Evolutionary conservation across 1,140 invertebrate species (phyloP).

Genomic region (Acromyrmex heyeri): DNA sequence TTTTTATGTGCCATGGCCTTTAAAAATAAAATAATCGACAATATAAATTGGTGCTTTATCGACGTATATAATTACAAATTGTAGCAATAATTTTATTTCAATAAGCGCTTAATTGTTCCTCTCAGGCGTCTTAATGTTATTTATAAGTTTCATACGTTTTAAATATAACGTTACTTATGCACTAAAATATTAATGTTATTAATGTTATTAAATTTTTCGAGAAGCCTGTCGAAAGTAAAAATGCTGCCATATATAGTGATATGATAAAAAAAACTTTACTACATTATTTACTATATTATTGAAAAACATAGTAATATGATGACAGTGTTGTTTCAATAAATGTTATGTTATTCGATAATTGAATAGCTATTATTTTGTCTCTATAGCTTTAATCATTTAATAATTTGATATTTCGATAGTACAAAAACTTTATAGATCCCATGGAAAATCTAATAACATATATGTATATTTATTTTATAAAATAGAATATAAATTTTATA

Average conservation of each 20-base stretch:
- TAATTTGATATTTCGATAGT: not conserved
- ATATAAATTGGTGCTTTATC: slow-evolving; percentile 25
- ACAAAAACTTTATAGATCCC: not conserved
- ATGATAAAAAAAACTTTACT: slow-evolving; percentile 69
- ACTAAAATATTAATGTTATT: not conserved
- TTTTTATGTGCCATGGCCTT: too few species aligned
- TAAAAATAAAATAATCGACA: slow-evolving; percentile 2
- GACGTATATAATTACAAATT: not conserved
- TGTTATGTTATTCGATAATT: slow-evolving; percentile 46
- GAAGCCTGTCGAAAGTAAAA: slow-evolving; percentile 54
- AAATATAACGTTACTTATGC: slow-evolving; percentile 4
- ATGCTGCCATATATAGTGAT: slow-evolving; percentile 78
- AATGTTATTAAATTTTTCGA: slow-evolving; percentile 20
- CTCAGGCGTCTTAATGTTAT: slow-evolving; percentile 1
- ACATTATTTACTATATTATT: slow-evolving; percentile 34
- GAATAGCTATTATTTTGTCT: not conserved
- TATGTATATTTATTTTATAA: not conserved
- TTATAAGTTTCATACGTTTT: slow-evolving; percentile 15
- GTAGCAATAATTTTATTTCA: slow-evolving; percentile 60
- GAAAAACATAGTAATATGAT: slow-evolving; percentile 9
- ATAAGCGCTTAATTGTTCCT: slow-evolving; percentile 31
- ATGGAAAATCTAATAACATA: not conserved
- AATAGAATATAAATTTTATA: slow-evolving; percentile 6
- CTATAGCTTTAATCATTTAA: not conserved
- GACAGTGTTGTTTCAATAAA: slow-evolving; percentile 75